These are phyloP conservation scores for Misgurnus anguillicaudatus DNA, from an alignment of 2,113 vertebrate species.

Conservation along the genomic window DNA sequence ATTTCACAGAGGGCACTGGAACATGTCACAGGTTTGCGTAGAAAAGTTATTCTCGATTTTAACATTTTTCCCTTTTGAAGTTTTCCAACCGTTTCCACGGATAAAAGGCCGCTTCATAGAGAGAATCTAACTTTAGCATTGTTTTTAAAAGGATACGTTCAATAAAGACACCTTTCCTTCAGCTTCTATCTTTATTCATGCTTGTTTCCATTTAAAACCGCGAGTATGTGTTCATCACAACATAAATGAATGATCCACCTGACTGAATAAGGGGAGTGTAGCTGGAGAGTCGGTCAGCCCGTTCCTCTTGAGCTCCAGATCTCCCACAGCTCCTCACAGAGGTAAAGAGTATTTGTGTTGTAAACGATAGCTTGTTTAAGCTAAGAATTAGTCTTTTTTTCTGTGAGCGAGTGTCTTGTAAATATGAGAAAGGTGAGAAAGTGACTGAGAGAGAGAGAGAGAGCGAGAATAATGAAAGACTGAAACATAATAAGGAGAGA, in stretches of 20 bases:
- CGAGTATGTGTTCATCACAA: conserved; percentile 70
- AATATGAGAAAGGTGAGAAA: background rate
- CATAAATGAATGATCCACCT: conserved; percentile 70
- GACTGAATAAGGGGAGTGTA: conserved; percentile 56
- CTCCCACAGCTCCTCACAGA: conserved; percentile 27
- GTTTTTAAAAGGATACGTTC: conserved; percentile 74
- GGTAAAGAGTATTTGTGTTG: conserved; percentile 28
- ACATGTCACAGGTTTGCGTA: conserved; percentile 63
- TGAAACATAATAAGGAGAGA: background rate
- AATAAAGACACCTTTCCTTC: conserved; percentile 68
- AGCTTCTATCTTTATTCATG: conserved; percentile 68
- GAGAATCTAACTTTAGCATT: conserved; percentile 64
- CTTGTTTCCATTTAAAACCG: conserved; percentile 78
- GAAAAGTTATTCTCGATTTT: conserved; percentile 59
- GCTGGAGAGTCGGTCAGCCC: conserved; percentile 53
- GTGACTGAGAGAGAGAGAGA: background rate
- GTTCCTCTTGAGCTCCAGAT: conserved; percentile 37
- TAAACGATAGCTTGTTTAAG: conserved; percentile 37
- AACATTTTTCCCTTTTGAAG: conserved; percentile 63
- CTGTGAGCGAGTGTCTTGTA: background rate
- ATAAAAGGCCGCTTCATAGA: conserved; percentile 61
- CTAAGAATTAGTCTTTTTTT: background rate
- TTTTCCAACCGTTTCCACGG: conserved; percentile 60
- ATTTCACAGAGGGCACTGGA: conserved; percentile 69
- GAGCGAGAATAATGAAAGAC: background rate